phyloP scores from a whole-genome alignment of 2,113 vertebrate species.

The Brachyhypopomus gauderio region DNA sequence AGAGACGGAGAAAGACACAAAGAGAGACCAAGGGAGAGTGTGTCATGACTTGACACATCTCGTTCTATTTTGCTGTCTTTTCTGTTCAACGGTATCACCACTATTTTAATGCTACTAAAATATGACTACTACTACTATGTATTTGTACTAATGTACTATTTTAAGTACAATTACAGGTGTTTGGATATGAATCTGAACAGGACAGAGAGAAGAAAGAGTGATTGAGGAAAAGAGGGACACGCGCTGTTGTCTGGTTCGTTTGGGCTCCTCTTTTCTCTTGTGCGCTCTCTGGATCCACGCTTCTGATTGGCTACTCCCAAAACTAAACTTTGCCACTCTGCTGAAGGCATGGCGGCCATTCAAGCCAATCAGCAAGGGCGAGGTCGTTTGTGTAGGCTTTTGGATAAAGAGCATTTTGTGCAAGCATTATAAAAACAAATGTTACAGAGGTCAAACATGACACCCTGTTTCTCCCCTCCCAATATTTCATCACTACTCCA shows the following conservation, averaged over 20 bases:
- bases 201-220: too few relatives aligned
- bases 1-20: neutral
- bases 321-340: neutral
- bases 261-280: neutral
- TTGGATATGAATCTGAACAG: too few relatives aligned
- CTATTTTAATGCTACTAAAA: too few relatives aligned
- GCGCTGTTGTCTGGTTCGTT: conserved; percentile 17
- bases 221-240: too few relatives aligned
- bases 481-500: neutral
- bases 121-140: too few relatives aligned
- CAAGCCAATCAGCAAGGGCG: neutral
- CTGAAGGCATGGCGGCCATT: conserved; percentile 20
- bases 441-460: neutral
- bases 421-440: neutral
- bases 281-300: conserved; percentile 5
- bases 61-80: too few relatives aligned
- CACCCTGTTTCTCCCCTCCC: neutral
- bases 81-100: too few relatives aligned
- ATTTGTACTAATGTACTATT: too few relatives aligned
- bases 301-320: conserved; percentile 21
- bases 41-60: neutral
- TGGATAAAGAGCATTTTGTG: neutral
- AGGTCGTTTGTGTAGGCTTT: neutral
- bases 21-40: neutral
- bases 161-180: too few relatives aligned